phyloP scores from a whole-genome alignment of 1,140 invertebrate genomes.

The Drosophila bocqueti region DNA sequence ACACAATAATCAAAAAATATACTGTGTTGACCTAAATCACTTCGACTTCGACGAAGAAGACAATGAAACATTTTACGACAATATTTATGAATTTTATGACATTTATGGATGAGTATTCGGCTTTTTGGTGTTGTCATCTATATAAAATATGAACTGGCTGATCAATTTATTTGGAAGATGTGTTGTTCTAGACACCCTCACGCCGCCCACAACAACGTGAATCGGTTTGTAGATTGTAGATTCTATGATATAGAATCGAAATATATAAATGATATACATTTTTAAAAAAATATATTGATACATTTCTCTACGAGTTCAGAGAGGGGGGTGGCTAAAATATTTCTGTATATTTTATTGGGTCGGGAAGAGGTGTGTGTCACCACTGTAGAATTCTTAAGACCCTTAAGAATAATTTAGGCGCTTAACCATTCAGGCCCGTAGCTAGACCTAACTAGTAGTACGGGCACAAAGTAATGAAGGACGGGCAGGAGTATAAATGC shows the following conservation, averaged over 20 bases:
- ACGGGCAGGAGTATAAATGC: too few species aligned
- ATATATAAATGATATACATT: not conserved
- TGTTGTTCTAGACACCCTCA: slow-evolving; percentile 21
- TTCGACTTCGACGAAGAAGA: slow-evolving; percentile 23
- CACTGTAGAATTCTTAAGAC: not conserved
- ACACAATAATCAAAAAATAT: slow-evolving; percentile 26
- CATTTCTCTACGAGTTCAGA: not conserved
- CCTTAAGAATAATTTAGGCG: not conserved
- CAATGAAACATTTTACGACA: slow-evolving; percentile 52
- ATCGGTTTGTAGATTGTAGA: slow-evolving; percentile 12
- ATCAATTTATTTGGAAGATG: slow-evolving; percentile 60
- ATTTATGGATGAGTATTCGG: slow-evolving; percentile 63
- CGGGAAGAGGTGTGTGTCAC: not conserved
- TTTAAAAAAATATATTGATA: slow-evolving; percentile 4
- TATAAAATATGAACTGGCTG: slow-evolving; percentile 61
- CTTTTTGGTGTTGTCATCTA: slow-evolving; percentile 45
- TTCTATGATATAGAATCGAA: not conserved
- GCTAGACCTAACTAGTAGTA: too few species aligned
- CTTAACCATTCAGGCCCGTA: too few species aligned
- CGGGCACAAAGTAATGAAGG: too few species aligned
- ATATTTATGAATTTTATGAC: slow-evolving; percentile 71
- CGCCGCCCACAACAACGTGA: slow-evolving; percentile 28
- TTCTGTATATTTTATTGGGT: not conserved
- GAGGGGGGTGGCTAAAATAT: not conserved
- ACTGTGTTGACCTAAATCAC: slow-evolving; percentile 31